Evolutionary conservation across 1,140 invertebrate genomes (phyloP), one percentile per base, ranked within the genome.

Genomic region (Tetraneura akinire): DNA sequence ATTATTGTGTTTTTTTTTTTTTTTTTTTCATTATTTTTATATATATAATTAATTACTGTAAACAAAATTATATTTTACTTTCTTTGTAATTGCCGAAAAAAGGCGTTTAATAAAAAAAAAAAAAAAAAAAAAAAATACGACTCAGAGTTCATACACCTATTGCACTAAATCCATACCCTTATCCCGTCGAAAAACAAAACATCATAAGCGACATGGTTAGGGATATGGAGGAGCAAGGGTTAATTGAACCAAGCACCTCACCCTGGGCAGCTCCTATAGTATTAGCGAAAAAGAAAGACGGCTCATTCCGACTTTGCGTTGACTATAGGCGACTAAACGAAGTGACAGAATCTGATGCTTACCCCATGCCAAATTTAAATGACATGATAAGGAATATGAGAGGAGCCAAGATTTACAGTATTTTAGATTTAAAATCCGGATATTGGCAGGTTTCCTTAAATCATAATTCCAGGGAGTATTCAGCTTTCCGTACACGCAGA

Each of bases 201-300:
- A 62, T 29, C 57, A 62, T 55, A n/a, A 55, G 21, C 18, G 18
- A 18, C 4, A 55, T 55, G 53, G 21, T 55, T 6, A 55, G 14
- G 14, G 53, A 55, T 23, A 55, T 55, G 53, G 32, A 37, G 32
- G 53, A 55, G 8, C 6, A 55, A 1, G 14, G 53, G 14, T 23
- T 13, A 21, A 14, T n/a, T 21, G 53, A 23, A n/a, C 18, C 18
- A 10, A 55, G 57, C 13, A 62, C 23, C 21, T 62, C 57, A 80
- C 81, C 21, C 23, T 84, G 70, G 47, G 80, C 57, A n/a, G 21
- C 80, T 1, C 81, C 82, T 13, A 57, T 83, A 29, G 57, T 88
- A 0, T 60, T 88, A 11, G 86, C 86, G 0, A 82, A 82, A 42
- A 89, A 89, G 82, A 87, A 87, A 81, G 84, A 88, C 84, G 84